Evolutionary conservation across 2,113 vertebrate genomes (phyloP), one percentile per base, ranked within the genome.

Genomic region (Thunnus thynnus): DNA sequence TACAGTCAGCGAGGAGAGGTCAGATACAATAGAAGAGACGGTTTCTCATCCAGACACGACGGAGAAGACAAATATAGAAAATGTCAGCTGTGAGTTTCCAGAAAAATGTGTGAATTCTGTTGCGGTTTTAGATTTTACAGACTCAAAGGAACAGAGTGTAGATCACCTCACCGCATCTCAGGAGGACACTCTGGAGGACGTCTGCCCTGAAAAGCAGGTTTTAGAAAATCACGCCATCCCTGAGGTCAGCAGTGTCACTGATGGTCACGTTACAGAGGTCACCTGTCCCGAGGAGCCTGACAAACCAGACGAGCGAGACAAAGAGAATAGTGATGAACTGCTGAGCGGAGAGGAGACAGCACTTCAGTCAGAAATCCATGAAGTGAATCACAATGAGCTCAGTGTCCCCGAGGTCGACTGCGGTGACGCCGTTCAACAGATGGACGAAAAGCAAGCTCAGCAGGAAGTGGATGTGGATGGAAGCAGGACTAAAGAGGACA

Each of bases 381-480:
- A 41, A 16, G 66, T 83, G 0, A 32, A 18, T 8, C 41, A 20
- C 13, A 4, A 14, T 0, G 3, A 52, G 57, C 61, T 41, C 12
- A 6, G 3, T 0, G 57, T n/a, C 0, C 11, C 47, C 2, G 71
- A 63, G 0, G 66, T 17, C 22, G 78, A 72, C 14, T 46, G 0
- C 1, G 22, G 55, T 0, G 61, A 72, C 10, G 0, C 7, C 0
- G 27, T 18, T 20, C 65, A 14, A 13, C 55, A 55, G 7, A 13
- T 3, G 1, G 62, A 72, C 41, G 50, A 30, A 69, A 32, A 44
- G 2, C 18, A 25, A 27, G 55, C 2, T 3, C 13, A 65, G 4
- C 54, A 74, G 70, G 80, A 84, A 47, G 30, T 6, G 12, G 61
- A 80, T 17, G 27, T 36, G 18, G 7, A 54, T 0, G 17, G 47